Base-by-base conservation (phyloP, 1,140 invertebrate genomes). In the Melitaea cinxia region DNA sequence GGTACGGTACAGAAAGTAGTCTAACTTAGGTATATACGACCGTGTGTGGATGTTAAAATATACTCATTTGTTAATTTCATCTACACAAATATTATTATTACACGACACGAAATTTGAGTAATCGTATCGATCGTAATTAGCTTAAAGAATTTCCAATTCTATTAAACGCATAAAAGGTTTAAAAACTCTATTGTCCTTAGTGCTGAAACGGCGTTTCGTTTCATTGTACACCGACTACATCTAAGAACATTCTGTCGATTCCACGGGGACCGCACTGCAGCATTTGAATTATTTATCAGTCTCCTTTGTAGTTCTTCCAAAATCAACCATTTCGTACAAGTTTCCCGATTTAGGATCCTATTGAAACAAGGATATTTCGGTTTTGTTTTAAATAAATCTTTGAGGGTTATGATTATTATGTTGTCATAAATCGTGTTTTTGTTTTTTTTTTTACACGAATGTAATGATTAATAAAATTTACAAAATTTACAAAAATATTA, bases 281-380 rank as follows among this genome's bases (percentile, higher is more conserved):
- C 74, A 68, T 83, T 82, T 88, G 82, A 86, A 88, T 88, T 85
- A 88, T 86, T 86, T 88, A 88, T 88, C 70, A 85, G 80, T 76
- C 69, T 75, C 79, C 81, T 86, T 84, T 86, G 82, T 83, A 77
- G 70, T 81, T 79, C 78, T 75, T 78, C 75, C 77, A 75, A 85
- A 85, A 81, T 77, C 72, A 82, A 78, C 77, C 72, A 80, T 79
- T 79, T 75, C 63, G 63, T 70, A 78, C 72, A 72, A 71, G 68
- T 73, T 74, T 69, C 65, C 61, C 58, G 65, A 75, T 76, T 78
- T 74, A 75, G 67, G 45, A 60, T 65, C 71, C 65, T 73, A 57
- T 68, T 68, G 62, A 65, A 62, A 66, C 64, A 58, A 33, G 39
- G 33, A 19, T 49, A 33, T 33, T 12, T 45, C 1, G 21, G 21